These are phyloP conservation scores for Thinocorus orbignyianus DNA, from an alignment of 2,113 vertebrate genomes.

Conservation along the genomic window DNA sequence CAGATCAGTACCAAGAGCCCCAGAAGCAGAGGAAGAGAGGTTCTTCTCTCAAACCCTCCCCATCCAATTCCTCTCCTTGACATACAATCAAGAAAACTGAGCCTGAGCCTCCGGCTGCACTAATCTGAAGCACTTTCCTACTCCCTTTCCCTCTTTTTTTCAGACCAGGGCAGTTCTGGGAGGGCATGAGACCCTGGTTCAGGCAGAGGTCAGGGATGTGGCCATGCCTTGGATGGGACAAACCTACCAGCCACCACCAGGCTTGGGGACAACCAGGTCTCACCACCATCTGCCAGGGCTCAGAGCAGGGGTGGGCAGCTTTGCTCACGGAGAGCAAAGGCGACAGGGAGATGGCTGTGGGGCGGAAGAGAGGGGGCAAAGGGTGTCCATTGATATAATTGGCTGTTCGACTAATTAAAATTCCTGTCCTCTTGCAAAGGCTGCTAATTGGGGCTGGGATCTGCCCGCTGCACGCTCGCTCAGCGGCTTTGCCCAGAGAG, in stretches of 20 bases:
- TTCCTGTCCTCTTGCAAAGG: constrained; percentile 58
- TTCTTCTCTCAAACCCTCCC: background rate
- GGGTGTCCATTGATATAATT: constrained; percentile 71
- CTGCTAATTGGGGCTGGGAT: constrained; percentile 64
- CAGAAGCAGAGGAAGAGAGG: rapidly evolving
- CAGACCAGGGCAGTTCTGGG: background rate
- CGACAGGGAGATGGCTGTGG: background rate
- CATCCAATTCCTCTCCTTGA: background rate
- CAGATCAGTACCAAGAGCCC: background rate
- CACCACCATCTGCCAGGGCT: background rate
- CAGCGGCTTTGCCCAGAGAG: background rate
- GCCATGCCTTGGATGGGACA: background rate
- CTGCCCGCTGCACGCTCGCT: background rate
- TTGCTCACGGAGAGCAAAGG: background rate
- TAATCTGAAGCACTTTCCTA: background rate
- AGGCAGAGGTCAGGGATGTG: background rate
- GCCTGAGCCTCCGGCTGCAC: background rate
- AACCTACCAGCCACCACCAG: rapidly evolving
- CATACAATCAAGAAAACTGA: rapidly evolving
- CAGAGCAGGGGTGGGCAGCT: background rate
- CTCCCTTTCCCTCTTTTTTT: background rate
- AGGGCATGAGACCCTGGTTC: background rate
- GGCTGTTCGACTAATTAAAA: constrained; percentile 72
- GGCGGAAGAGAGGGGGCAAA: background rate
- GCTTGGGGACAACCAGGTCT: background rate